Conservation (phyloP, 2,888 invertebrate genomes). For the Drosophila pseudotalamancana region DNA sequence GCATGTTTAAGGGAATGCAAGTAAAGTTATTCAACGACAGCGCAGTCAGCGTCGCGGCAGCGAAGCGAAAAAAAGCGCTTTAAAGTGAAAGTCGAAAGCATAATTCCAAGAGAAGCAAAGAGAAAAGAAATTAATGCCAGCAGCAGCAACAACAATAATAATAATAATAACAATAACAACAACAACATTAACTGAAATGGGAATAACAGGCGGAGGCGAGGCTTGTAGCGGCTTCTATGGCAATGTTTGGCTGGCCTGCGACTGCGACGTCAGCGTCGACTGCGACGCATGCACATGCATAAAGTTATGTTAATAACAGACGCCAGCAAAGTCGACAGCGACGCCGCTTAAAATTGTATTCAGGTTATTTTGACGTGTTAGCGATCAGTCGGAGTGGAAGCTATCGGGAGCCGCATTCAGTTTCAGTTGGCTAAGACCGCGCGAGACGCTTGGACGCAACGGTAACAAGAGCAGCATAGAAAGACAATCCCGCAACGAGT, state of each 20-base stretch:
- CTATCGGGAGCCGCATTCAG: conserved; percentile 40
- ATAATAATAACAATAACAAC: conserved; percentile 10
- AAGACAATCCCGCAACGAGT: neutral
- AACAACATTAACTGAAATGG: conserved; percentile 24
- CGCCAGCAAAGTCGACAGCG: conserved; percentile 40
- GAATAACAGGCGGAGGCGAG: conserved; percentile 28
- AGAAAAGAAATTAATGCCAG: conserved; percentile 38
- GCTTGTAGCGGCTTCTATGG: conserved; percentile 43
- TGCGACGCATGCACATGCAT: conserved; percentile 47
- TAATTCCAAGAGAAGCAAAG: conserved; percentile 36
- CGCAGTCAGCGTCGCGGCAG: conserved; percentile 23
- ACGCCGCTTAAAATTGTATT: conserved; percentile 45
- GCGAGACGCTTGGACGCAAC: conserved; percentile 67
- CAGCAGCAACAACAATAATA: conserved; percentile 11
- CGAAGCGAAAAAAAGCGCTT: conserved; percentile 46
- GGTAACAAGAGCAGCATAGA: conserved; percentile 10
- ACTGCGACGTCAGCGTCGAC: conserved; percentile 5
- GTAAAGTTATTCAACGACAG: conserved; percentile 30
- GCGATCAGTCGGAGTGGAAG: conserved; percentile 56
- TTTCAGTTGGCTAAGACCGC: conserved; percentile 68
- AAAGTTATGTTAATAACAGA: conserved; percentile 70
- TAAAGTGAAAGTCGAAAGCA: conserved; percentile 61
- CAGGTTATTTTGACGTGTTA: conserved; percentile 78
- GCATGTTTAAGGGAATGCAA: conserved; percentile 38
- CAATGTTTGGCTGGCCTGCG: conserved; percentile 33